Conservation (phyloP, 2,888 invertebrate genomes). For the Luffia ferchaultella region DNA sequence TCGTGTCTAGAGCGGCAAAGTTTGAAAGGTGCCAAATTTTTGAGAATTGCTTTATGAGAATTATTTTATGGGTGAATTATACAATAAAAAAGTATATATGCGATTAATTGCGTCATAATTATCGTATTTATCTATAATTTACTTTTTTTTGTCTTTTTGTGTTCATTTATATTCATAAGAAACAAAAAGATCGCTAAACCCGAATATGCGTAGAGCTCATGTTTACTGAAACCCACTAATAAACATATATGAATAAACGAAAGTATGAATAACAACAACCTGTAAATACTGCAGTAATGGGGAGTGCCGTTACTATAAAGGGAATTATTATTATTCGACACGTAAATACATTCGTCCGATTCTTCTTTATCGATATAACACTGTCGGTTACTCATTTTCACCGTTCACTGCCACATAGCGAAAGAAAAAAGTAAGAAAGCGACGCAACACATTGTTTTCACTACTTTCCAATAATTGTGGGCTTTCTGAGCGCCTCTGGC, state of each 20-base stretch:
- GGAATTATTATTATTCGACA: constrained; percentile 51
- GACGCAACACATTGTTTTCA: neutral
- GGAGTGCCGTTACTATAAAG: constrained; percentile 65
- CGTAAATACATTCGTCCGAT: constrained; percentile 40
- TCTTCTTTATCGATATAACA: constrained; percentile 37
- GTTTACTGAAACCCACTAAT: constrained; percentile 1
- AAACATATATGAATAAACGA: constrained; percentile 4
- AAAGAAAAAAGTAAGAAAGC: neutral
- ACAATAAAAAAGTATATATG: too few species aligned
- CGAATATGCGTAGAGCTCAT: constrained; percentile 13
- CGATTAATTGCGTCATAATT: too few species aligned
- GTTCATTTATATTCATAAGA: too few species aligned
- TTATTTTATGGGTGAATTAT: too few species aligned
- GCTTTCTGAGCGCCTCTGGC: neutral
- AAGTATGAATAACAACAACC: constrained; percentile 32
- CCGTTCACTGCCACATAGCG: neutral
- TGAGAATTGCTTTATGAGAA: too few species aligned
- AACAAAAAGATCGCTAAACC: too few species aligned
- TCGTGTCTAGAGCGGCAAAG: too few species aligned
- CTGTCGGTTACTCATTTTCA: constrained; percentile 49
- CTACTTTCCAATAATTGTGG: neutral
- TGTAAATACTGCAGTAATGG: constrained; percentile 67
- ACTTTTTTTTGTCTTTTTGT: too few species aligned
- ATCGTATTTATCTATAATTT: too few species aligned
- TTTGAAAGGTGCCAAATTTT: too few species aligned